These are phyloP conservation scores for Bambusicola thoracicus DNA, from an alignment of 2,113 vertebrate genomes.

Conservation along the genomic window DNA sequence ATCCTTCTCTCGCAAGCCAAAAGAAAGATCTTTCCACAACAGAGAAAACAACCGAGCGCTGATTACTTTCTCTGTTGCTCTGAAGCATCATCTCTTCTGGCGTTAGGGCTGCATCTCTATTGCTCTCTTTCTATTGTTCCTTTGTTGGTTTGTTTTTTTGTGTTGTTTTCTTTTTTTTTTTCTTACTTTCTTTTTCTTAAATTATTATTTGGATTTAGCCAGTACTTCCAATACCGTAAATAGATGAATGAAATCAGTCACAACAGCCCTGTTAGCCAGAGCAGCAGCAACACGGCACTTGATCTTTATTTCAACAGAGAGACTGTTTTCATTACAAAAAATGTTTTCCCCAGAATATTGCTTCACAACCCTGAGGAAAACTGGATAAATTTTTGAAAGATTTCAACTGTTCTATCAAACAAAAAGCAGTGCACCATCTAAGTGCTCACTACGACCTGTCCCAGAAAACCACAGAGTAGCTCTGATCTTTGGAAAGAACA, in stretches of 20 bases:
- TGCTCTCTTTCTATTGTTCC: neutral
- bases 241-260: neutral
- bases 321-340: neutral
- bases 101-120: accelerated
- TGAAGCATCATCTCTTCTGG: neutral
- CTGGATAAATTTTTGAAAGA: neutral
- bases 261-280: neutral
- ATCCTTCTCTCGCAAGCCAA: neutral
- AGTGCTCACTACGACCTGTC: neutral
- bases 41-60: neutral
- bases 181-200: neutral
- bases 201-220: neutral
- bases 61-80: neutral
- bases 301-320: neutral
- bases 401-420: neutral
- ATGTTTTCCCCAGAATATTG: neutral
- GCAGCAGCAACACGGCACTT: neutral
- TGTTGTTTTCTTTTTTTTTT: neutral
- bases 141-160: neutral
- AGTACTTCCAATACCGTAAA: neutral
- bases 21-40: neutral
- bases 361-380: neutral
- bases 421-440: neutral
- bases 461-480: neutral
- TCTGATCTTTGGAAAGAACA: neutral